These are phyloP conservation scores for Myotis myotis DNA, from an alignment of 2,797 vertebrate species.

Conservation along the genomic window DNA sequence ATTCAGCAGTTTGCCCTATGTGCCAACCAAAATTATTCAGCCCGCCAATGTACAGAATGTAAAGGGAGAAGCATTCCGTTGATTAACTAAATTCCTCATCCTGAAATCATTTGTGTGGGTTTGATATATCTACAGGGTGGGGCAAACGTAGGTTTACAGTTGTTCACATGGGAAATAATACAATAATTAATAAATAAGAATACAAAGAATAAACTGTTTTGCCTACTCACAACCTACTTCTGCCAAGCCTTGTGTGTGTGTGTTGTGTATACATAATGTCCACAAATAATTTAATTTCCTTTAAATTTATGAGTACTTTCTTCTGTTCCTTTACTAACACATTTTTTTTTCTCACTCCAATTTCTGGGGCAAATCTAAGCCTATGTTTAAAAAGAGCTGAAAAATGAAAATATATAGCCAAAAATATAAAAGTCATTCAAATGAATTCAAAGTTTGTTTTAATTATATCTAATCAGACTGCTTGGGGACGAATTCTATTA, in stretches of 20 bases:
- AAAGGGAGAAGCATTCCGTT: neutral
- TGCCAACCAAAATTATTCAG: neutral
- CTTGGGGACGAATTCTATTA: neutral
- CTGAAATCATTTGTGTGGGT: neutral
- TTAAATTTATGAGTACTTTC: conserved; percentile 40
- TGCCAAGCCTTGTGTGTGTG: neutral
- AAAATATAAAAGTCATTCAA: conserved; percentile 44
- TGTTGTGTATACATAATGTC: neutral
- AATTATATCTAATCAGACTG: conserved; percentile 44
- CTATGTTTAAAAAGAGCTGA: conserved; percentile 28
- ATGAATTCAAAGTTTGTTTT: conserved; percentile 51
- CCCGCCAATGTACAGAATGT: neutral
- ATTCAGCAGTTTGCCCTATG: neutral
- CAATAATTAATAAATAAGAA: neutral
- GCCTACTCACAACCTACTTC: neutral
- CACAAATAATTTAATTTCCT: conserved; percentile 18
- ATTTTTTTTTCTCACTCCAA: conserved; percentile 54
- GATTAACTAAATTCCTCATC: conserved; percentile 21
- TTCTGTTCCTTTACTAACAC: conserved; percentile 6
- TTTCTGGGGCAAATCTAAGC: conserved; percentile 31
- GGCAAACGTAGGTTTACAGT: neutral
- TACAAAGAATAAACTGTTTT: neutral
- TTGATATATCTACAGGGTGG: neutral
- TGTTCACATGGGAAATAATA: neutral
- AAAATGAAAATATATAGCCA: conserved; percentile 47